Evolutionary conservation across 2,888 invertebrate genomes (phyloP), one percentile per base, ranked within the genome.

Genomic region (Cheilosia soror): DNA sequence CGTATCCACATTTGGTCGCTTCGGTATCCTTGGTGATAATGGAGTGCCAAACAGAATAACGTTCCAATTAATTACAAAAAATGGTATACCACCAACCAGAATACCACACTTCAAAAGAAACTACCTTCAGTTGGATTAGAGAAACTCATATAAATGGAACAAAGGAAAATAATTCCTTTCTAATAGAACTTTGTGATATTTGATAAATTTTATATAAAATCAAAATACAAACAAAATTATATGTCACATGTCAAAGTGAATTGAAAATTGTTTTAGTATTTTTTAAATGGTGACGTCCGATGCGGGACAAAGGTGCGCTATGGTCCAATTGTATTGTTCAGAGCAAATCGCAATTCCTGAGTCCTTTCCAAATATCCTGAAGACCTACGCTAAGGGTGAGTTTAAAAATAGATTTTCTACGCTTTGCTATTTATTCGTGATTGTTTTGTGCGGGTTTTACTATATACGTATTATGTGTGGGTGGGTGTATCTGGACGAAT

Each of bases 321-420:
- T 82, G 84, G 87, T 77, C 49, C 63, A 87, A 49, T 49, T 87
- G 37, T 87, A 83, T 63, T 87, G 87, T 53, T 83, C 87, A 3
- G 87, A 87, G 31, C 87, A 87, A 78, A 87, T 87, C 20, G 44
- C 72, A 47, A 81, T 87, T 57, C 87, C 87, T 9, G 87, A 87
- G 29, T 66, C 76, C 13, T 86, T 87, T 40, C 87, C 87, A 25
- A 87, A 87, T 49, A 87, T 87, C 37, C 71, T 87, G n/a, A 87
- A 87, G 77, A 78, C 81, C 49, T 87, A 66, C 27, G 87, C 87
- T 5, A 87, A 87, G 68, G 87, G 87, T 87, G 25, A 85, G 87
- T 72, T 72, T 58, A 40, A 51, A 73, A 37, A 37, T 37, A 37
- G 3, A 11, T 37, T 37, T 4, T 4, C 20, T 20, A 20, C 11